Evolutionary conservation across 64 coral and sea anemone genomes (phyloP), one percentile per base, ranked within the genome.

Genomic region (Montipora capricornis): DNA sequence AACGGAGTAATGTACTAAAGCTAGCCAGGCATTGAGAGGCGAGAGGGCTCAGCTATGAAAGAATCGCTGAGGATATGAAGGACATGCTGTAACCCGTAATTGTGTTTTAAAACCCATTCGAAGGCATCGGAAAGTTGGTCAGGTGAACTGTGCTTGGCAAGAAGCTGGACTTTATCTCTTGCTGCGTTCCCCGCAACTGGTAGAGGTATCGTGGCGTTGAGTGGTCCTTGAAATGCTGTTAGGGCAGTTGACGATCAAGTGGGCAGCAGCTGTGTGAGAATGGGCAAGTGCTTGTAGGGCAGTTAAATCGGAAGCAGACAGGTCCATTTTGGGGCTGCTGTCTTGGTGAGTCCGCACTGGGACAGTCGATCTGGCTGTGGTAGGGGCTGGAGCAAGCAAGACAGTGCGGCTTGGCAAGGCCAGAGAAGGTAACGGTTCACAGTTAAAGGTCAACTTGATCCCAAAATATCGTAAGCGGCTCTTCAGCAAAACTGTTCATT

Each of bases 31-130:
- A 73, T 3, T 74, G 48, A 0, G 15, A 69, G 4, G 1, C 53
- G 5, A 8, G 64, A 26, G 19, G 20, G 46, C 45, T 87, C 1
- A 2, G 68, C 68, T 14, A 87, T 44, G 12, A 87, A 87, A 15
- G 48, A 74, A 46, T 87, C 84, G 19, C 1, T 66, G 14, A 87
- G 37, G 13, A 87, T 87, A 22, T 87, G 84, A 44, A 69, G 8
- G 6, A 87, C 84, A 69, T 69, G 26, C 16, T 2, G 14, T 2
- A 48, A 6, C 6, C 61, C 47, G 49, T 73, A 87, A 29, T 67
- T 87, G 44, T 73, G 6, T 15, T 69, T 47, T 11, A 87, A 3
- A 73, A 87, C n/a, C 67, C 84, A 87, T 20, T 87, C 84, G 3
- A 87, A 19, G 12, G 84, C 66, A 20, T 87, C 62, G 14, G 37